Evolutionary conservation across 2,113 vertebrate genomes (phyloP).

Genomic region (Numida meleagris): DNA sequence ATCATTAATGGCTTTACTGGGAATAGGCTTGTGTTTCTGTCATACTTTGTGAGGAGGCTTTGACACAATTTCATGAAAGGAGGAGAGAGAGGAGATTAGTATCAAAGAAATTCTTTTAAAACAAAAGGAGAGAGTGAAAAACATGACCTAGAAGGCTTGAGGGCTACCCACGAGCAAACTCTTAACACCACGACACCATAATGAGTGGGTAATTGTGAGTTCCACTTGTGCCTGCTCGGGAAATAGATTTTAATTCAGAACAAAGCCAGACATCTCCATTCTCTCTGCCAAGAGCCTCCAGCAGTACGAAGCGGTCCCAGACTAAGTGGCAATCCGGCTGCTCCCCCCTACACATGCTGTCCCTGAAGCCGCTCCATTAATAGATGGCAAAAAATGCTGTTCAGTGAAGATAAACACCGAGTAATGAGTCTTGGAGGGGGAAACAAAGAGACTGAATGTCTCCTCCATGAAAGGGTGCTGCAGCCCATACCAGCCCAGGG

Average conservation of each 20-base stretch:
- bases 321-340: not conserved
- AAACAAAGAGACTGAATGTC: not conserved
- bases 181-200: not conserved
- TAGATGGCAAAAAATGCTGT: conserved; percentile 14
- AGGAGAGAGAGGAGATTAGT: not conserved
- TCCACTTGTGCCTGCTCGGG: not conserved
- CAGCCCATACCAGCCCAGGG: not conserved
- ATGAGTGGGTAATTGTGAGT: not conserved
- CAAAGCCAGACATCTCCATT: not conserved
- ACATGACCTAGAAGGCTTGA: not conserved
- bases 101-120: not conserved
- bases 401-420: conserved; percentile 32
- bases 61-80: not conserved
- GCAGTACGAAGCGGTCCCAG: not conserved
- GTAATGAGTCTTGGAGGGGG: not conserved
- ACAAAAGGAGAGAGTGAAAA: not conserved
- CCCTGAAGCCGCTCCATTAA: conserved; percentile 16
- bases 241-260: not conserved
- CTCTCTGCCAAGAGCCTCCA: not conserved
- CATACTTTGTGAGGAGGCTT: not conserved
- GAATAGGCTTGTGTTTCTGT: not conserved
- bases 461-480: conserved; percentile 10
- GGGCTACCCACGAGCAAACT: not conserved
- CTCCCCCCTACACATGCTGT: not conserved
- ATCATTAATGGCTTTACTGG: not conserved